Conservation (phyloP, 2,113 vertebrate genomes). For the Corythoichthys haematopterus region DNA sequence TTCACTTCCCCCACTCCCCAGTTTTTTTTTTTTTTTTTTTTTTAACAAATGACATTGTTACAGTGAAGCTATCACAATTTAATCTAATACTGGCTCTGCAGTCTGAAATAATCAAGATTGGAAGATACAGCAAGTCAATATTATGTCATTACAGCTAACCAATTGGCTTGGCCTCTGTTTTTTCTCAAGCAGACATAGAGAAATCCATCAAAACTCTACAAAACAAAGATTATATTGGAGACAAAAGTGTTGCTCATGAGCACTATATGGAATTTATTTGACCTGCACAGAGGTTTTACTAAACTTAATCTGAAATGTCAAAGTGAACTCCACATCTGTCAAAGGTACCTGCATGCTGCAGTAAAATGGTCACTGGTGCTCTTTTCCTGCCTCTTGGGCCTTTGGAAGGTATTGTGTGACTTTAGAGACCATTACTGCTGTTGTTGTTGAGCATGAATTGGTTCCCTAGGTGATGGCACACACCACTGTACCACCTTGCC, state of each 20-base stretch:
- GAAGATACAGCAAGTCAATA: slow-evolving; percentile 30
- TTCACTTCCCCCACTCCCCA: slow-evolving; percentile 2
- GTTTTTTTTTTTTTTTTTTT: no score
- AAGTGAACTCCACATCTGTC: background rate
- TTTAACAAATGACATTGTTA: slow-evolving; percentile 12
- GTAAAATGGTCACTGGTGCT: background rate
- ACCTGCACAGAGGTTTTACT: slow-evolving; percentile 5
- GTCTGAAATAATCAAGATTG: slow-evolving; percentile 9
- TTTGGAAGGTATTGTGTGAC: background rate
- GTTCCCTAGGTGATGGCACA: background rate
- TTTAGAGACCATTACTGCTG: background rate
- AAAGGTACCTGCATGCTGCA: background rate
- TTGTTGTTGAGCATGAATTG: background rate
- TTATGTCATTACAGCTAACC: slow-evolving; percentile 23
- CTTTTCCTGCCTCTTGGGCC: background rate
- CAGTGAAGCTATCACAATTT: background rate
- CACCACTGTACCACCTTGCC: background rate
- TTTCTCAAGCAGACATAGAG: slow-evolving; percentile 4
- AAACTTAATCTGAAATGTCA: slow-evolving; percentile 13
- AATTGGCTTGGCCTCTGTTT: slow-evolving; percentile 23
- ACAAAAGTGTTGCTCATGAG: slow-evolving; percentile 2
- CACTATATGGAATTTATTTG: slow-evolving; percentile 7
- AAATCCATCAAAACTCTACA: slow-evolving; percentile 17
- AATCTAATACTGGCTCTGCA: slow-evolving; percentile 8
- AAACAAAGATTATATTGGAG: slow-evolving; percentile 16